A percentile compares a stretch with the other conserved stretches of the same genome.
phyloP scores from a whole-genome alignment of 2,888 invertebrate species.

The Erebia aethiops region DNA sequence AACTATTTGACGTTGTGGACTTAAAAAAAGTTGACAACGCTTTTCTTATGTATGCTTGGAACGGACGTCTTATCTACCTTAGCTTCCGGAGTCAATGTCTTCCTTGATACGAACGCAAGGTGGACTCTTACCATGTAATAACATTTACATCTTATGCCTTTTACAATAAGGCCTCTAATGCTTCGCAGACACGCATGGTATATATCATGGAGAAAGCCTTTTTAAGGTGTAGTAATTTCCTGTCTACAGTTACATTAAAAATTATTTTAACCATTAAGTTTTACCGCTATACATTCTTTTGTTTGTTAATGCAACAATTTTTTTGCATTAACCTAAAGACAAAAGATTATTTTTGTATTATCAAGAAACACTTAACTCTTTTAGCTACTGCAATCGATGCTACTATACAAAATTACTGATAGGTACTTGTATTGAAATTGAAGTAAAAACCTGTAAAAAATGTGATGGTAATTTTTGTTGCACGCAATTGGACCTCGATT shows the following conservation, averaged over 20 bases:
- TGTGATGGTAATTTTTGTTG: no score
- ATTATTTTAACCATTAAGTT: constrained; percentile 23
- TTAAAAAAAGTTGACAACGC: constrained; percentile 40
- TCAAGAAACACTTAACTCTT: no score
- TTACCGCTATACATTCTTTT: background rate
- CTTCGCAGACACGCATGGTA: constrained; percentile 7
- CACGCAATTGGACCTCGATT: no score
- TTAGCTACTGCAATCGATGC: no score
- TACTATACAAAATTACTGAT: no score
- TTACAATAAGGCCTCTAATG: constrained; percentile 26
- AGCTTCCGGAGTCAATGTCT: constrained; percentile 48
- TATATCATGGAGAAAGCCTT: constrained; percentile 34
- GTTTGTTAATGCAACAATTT: background rate
- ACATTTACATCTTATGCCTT: constrained; percentile 23
- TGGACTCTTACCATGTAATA: constrained; percentile 12
- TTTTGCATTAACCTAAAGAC: background rate
- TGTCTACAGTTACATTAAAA: constrained; percentile 22
- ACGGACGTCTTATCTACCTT: constrained; percentile 47
- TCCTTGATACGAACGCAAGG: constrained; percentile 27
- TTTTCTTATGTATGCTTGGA: constrained; percentile 41
- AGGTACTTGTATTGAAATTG: no score
- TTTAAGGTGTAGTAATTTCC: constrained; percentile 36
- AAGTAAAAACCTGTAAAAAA: no score
- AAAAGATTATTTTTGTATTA: background rate
- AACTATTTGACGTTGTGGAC: constrained; percentile 35